Evolutionary conservation across 2,113 vertebrate genomes (phyloP).

Genomic region (Oreotragus oreotragus): DNA sequence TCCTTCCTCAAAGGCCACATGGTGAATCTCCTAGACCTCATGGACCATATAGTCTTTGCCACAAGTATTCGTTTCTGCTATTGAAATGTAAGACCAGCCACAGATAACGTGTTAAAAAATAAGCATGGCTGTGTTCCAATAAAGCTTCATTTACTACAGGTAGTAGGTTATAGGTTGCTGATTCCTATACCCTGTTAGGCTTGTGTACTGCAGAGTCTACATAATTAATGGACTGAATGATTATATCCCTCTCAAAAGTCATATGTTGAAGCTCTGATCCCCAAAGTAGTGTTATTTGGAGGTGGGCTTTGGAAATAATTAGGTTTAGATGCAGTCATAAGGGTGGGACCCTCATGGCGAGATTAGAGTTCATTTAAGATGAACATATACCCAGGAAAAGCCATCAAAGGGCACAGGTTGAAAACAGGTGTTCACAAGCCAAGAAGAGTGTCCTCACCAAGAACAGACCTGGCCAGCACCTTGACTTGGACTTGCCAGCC

Average conservation of each 20-base stretch:
- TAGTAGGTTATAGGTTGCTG: background rate
- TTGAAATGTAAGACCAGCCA: background rate
- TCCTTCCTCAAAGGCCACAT: background rate
- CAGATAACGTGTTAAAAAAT: background rate
- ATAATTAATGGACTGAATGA: background rate
- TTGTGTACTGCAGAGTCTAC: background rate
- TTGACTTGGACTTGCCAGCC: background rate
- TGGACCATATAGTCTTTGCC: background rate
- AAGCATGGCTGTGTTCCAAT: background rate
- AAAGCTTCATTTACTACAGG: background rate
- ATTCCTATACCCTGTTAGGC: background rate
- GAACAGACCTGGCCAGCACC: background rate
- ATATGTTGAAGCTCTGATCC: background rate
- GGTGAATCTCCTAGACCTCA: background rate
- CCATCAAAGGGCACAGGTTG: background rate
- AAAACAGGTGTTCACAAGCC: background rate
- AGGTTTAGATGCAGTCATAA: background rate
- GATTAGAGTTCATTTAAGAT: background rate
- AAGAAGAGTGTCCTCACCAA: background rate
- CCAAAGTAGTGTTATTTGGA: background rate
- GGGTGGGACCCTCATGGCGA: background rate
- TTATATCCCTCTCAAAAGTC: background rate
- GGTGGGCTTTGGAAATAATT: background rate
- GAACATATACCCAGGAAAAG: background rate
- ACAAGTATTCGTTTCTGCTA: background rate